Evolutionary conservation across 1,140 invertebrate species (phyloP), one percentile per base, ranked within the genome.

Genomic region (Bombus sibiricus): DNA sequence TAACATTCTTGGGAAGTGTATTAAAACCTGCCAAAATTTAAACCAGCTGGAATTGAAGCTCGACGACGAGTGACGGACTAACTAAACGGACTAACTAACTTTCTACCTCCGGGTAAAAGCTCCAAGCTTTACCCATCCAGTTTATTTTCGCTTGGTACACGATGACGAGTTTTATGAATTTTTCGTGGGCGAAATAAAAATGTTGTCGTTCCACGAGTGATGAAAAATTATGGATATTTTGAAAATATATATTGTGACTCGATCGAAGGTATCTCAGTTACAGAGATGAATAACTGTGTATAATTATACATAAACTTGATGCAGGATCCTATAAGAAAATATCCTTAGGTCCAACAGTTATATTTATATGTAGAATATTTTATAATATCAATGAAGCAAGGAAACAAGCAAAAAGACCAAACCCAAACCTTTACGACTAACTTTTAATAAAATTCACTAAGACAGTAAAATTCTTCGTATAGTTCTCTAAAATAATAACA

Each of bases 41-140:
- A 59, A 8, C 8, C n/a, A n/a, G n/a, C 47, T 22, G 39, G n/a
- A 62, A 68, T 83, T 73, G 68, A 53, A 59, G 34, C 43, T 37
- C 69, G 28, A 28, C 37, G 13, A 41, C 37, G 37, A 71, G 22
- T 37, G 18, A 39, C 22, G 68, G 8, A 34, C 15, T 34, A 15
- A 66, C 64, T 66, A 66, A 34, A 43, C 43, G 43, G n/a, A n/a
- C 64, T 66, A 66, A 32, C 15, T 66, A 32, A 66, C 13, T 39
- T 59, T 34, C 74, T 5, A n/a, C 59, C 39, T 66, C 37, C 18
- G 59, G 28, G 37, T 77, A 81, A 76, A 75, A 57, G 73, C 47
- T 28, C 53, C 43, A 28, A 75, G n/a, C 62, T 84, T 72, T 84
- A 25, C 77, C 22, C 47, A 75, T n/a, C 37, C 28, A 62, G 10